These are phyloP conservation scores for Elegia similella DNA, from an alignment of 2,888 invertebrate species.

Conservation along the genomic window DNA sequence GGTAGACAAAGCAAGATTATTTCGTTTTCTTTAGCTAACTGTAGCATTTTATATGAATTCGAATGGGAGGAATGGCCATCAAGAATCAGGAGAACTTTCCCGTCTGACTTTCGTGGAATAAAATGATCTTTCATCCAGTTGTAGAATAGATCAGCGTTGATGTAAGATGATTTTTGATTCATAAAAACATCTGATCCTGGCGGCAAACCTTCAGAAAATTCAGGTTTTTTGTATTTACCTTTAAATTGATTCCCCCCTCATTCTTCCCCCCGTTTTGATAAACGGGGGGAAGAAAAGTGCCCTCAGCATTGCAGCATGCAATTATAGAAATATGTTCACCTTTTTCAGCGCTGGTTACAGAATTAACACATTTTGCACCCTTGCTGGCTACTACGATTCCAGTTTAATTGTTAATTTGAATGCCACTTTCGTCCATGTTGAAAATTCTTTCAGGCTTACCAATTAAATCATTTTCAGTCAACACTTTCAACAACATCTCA, in stretches of 20 bases:
- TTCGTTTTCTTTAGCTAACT: conserved; percentile 29
- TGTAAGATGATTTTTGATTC: conserved; percentile 34
- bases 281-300: conserved; percentile 34
- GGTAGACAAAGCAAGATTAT: conserved; percentile 22
- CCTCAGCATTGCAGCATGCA: conserved; percentile 37
- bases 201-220: conserved; percentile 31
- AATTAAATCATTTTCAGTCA: conserved; percentile 33
- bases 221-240: conserved; percentile 31
- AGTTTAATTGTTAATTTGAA: conserved; percentile 49
- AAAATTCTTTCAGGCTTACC: conserved; percentile 39
- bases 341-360: conserved; percentile 40
- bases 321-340: conserved; percentile 35
- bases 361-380: conserved; percentile 41
- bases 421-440: conserved; percentile 50
- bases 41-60: conserved; percentile 28
- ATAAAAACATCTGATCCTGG: conserved; percentile 29
- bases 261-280: no score
- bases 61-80: conserved; percentile 38
- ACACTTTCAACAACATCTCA: conserved; percentile 16
- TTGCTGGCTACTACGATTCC: conserved; percentile 44
- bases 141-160: conserved; percentile 30
- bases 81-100: conserved; percentile 34
- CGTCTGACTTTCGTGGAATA: conserved; percentile 31
- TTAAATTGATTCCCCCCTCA: no score
- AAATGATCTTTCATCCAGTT: conserved; percentile 34